Evolutionary conservation across 2,797 vertebrate genomes (phyloP).

Genomic region (Sebastes minor): DNA sequence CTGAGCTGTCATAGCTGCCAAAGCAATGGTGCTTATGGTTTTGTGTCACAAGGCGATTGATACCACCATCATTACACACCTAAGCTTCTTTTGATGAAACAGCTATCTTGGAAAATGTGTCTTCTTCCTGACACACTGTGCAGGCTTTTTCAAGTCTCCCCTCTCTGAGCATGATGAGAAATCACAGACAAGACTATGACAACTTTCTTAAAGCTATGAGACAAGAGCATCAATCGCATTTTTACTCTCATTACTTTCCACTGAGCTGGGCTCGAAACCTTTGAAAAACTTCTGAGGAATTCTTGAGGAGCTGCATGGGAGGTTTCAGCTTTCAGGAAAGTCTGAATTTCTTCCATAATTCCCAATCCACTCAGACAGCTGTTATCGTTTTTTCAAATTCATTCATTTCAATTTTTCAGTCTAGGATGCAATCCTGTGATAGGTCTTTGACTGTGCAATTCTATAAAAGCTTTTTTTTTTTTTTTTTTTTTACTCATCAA

Average conservation of each 20-base stretch:
- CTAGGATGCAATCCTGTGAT: conserved; percentile 3
- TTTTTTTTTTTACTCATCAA: neutral
- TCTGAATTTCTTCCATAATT: conserved; percentile 33
- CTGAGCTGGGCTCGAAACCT: conserved; percentile 13
- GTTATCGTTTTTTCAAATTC: conserved; percentile 34
- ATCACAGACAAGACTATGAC: conserved; percentile 44
- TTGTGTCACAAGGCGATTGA: conserved; percentile 44
- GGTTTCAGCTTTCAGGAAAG: conserved; percentile 39
- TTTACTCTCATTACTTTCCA: conserved; percentile 19
- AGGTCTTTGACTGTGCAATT: conserved; percentile 11
- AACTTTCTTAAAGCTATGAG: conserved; percentile 40
- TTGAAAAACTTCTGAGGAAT: conserved; percentile 45
- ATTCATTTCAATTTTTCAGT: conserved; percentile 13
- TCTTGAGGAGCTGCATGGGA: conserved; percentile 26
- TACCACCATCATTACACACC: conserved; percentile 55
- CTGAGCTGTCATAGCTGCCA: conserved; percentile 34
- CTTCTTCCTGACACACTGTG: conserved; percentile 14
- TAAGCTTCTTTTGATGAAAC: conserved; percentile 65
- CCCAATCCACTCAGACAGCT: conserved; percentile 26
- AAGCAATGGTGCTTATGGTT: conserved; percentile 27
- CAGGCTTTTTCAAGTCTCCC: conserved; percentile 19
- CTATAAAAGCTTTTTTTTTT: neutral
- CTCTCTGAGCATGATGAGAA: conserved; percentile 32
- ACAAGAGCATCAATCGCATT: conserved; percentile 26
- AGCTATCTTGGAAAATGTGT: conserved; percentile 52